Base-by-base conservation (phyloP, 2,888 invertebrate genomes). In the Epinotia bilunana region DNA sequence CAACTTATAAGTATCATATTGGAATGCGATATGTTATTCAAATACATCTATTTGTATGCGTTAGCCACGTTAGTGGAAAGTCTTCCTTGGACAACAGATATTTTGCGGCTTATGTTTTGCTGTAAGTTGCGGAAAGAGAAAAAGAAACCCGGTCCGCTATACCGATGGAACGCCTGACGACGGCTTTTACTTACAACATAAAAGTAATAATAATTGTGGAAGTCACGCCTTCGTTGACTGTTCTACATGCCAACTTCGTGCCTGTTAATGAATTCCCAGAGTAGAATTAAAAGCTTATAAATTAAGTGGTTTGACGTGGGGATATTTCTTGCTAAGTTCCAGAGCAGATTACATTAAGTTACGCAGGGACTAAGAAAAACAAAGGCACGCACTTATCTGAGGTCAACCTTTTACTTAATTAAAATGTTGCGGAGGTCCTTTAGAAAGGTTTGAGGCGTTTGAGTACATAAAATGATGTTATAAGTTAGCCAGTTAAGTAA, bases 261-360 rank as follows among this genome's bases (percentile, higher is more conserved):
- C 65, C 46, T 58, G 68, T 33, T 74, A 74, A 74, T 74, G 73
- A 74, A 74, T 69, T 74, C 46, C 53, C 67, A 12, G 67, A 68
- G 63, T 33, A 69, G 68, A 69, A 74, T 74, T 74, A 74, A 74
- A 74, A 74, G 74, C 74, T 74, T 74, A 70, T 70, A 69, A 74
- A 74, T 74, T 74, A 63, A 69, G 74, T 64, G 74, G 74, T 74
- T 74, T 71, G 65, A 70, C 74, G 70, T 61, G 16, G 53, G 70
- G 53, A 70, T 62, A 70, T 62, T 69, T 69, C 74, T 67, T 73
- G 71, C 61, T 23, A 62, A 70, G 61, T 70, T 70, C 61, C 60
- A 33, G 70, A 62, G 69, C 28, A 64, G 73, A 69, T 70, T 74
- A 74, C 70, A 74, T 70, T 71, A 70, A 69, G 70, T 70, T 70